Evolutionary conservation across 2,888 invertebrate species (phyloP).

Genomic region (Lydus trimaculatus): DNA sequence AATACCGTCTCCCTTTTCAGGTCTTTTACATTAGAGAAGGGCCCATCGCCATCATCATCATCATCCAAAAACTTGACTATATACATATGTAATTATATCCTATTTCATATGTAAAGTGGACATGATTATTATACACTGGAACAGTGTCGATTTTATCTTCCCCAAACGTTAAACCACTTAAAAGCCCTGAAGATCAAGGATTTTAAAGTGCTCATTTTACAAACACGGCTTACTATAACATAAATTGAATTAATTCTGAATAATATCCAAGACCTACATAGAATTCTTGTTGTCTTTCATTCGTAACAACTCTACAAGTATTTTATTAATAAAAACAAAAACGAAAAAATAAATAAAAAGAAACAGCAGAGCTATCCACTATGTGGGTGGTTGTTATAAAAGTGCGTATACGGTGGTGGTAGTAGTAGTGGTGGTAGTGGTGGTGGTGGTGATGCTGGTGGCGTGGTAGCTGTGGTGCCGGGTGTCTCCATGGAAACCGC

Average conservation of each 20-base stretch:
- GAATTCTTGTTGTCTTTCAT: neutral
- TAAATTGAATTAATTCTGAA: neutral
- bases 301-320: neutral
- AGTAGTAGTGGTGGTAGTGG: conserved; percentile 25
- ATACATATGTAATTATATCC: conserved; percentile 33
- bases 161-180: conserved; percentile 9
- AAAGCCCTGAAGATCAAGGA: conserved; percentile 7
- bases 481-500: conserved; percentile 50
- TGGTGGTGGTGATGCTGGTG: conserved; percentile 26
- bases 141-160: conserved; percentile 34
- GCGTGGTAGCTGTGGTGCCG: conserved; percentile 37
- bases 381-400: conserved; percentile 15
- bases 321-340: neutral
- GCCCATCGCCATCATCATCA: conserved; percentile 3
- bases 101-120: conserved; percentile 40
- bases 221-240: neutral
- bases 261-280: neutral
- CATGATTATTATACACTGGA: conserved; percentile 27
- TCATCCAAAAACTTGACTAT: conserved; percentile 14
- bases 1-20: neutral
- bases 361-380: neutral
- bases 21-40: conserved; percentile 4
- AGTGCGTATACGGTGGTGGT: conserved; percentile 32
- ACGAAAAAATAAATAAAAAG: neutral
- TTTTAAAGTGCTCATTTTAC: conserved; percentile 23